Percentiles rank a stretch among this genome's conserved stretches.
Evolutionary conservation across 2,113 vertebrate genomes (phyloP).

Genomic region (Nothocercus julius): DNA sequence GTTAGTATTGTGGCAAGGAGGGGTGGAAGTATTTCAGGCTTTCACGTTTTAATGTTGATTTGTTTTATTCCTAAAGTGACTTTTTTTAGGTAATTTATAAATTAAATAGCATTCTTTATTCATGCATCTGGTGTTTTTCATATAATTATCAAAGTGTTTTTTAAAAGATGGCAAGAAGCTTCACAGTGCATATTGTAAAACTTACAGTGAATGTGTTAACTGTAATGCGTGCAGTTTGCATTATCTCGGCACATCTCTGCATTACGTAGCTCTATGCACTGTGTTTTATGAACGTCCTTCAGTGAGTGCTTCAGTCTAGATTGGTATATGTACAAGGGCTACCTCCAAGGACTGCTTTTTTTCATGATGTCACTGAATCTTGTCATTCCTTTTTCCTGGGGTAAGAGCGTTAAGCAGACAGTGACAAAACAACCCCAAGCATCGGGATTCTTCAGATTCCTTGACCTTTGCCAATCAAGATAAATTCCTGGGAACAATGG

Average conservation of each 20-base stretch:
- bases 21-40: not conserved
- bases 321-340: not conserved
- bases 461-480: not conserved
- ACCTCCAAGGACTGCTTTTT: not conserved
- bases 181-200: not conserved
- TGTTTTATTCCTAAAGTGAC: not conserved
- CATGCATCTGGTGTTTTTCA: not conserved
- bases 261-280: accelerated
- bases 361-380: not conserved
- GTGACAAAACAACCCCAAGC: not conserved
- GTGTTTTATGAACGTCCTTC: not conserved
- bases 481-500: not conserved
- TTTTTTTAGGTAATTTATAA: not conserved
- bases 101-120: not conserved
- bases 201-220: not conserved
- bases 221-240: not conserved
- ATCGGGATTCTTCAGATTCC: not conserved
- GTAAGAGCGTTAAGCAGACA: not conserved
- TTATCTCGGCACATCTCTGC: not conserved
- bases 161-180: not conserved
- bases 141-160: not conserved
- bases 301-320: not conserved
- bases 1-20: not conserved
- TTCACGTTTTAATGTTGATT: not conserved
- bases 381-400: not conserved